phyloP scores from a whole-genome alignment of 2,113 vertebrate species.

The Ceyx melanurus region DNA sequence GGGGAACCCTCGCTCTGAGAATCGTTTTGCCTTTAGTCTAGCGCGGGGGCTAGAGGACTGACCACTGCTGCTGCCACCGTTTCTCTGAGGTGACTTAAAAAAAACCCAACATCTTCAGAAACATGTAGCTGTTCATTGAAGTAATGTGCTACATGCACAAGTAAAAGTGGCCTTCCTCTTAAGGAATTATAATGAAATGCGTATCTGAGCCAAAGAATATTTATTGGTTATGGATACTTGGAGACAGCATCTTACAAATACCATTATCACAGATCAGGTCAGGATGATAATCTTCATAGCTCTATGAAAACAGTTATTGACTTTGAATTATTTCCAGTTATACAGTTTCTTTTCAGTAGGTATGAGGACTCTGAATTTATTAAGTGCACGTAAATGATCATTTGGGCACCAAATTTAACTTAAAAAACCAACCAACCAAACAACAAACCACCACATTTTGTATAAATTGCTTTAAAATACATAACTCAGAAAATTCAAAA shows the following conservation, averaged over 20 bases:
- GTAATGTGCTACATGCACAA: neutral
- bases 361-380: neutral
- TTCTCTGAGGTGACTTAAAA: neutral
- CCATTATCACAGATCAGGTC: neutral
- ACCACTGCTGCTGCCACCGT: too few relatives aligned
- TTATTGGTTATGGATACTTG: neutral
- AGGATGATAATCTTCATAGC: neutral
- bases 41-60: too few relatives aligned
- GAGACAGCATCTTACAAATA: neutral
- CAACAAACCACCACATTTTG: neutral
- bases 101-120: neutral
- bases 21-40: too few relatives aligned
- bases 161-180: neutral
- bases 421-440: neutral
- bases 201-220: neutral
- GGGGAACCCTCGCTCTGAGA: too few relatives aligned
- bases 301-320: neutral
- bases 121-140: rapidly evolving
- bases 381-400: neutral
- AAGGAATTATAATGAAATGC: neutral
- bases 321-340: neutral
- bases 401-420: neutral
- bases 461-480: neutral
- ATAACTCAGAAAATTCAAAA: neutral
- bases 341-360: neutral